Evolutionary conservation across 2,888 invertebrate species (phyloP).

Genomic region (Lobophora halterata): DNA sequence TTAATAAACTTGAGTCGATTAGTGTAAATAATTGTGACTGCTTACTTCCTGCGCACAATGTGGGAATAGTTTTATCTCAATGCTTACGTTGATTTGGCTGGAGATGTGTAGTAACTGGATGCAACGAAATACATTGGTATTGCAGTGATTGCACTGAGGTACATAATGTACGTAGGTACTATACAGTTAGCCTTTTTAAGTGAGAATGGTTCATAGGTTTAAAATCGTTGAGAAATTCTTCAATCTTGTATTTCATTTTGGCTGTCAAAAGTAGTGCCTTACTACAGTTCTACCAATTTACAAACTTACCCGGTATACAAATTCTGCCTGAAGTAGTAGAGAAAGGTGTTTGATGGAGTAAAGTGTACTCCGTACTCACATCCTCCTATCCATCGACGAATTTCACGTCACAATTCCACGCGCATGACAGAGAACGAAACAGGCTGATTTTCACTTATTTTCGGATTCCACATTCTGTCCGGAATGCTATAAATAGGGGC

Average conservation of each 20-base stretch:
- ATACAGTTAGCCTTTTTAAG: no score
- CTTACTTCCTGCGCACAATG: conserved; percentile 41
- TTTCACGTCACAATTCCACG: conserved; percentile 30
- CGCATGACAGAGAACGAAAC: conserved; percentile 56
- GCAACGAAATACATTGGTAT: no score
- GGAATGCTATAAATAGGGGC: conserved; percentile 78
- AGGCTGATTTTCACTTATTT: conserved; percentile 72
- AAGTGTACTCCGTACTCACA: conserved; percentile 1
- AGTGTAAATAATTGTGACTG: conserved; percentile 46
- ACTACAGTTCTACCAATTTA: no score
- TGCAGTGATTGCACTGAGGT: no score
- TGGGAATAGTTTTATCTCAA: conserved; percentile 39
- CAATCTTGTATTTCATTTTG: no score
- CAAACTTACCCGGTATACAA: no score
- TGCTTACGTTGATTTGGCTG: conserved; percentile 10
- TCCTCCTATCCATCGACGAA: conserved; percentile 28
- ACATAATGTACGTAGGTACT: no score
- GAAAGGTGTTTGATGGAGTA: not conserved
- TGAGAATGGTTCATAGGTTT: no score
- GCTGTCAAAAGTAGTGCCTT: no score
- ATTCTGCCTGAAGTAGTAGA: no score
- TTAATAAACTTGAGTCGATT: conserved; percentile 39
- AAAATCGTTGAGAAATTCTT: no score
- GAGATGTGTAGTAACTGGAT: no score
- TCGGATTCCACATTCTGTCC: conserved; percentile 63